Conservation (phyloP, 2,113 vertebrate species). For the Oxygymnocypris stewartii region DNA sequence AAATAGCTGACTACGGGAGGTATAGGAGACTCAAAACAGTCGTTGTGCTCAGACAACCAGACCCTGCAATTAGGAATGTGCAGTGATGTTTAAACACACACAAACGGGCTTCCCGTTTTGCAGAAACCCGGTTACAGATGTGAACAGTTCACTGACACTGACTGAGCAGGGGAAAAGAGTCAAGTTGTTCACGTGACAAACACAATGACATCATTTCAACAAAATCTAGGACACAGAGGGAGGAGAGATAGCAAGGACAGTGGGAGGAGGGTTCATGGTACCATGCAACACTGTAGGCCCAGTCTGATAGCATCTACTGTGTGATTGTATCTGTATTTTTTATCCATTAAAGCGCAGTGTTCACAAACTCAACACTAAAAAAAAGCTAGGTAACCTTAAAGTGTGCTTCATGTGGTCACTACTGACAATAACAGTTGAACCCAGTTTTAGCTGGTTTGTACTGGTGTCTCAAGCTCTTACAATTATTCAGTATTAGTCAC, state of each 20-base stretch:
- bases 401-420: neutral
- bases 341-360: conserved; percentile 5
- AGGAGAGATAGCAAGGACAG: conserved; percentile 51
- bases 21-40: neutral
- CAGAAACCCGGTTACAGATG: conserved; percentile 31
- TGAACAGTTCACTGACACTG: conserved; percentile 5
- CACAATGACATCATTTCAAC: conserved; percentile 72
- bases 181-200: conserved; percentile 67
- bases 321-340: conserved; percentile 43
- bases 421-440: neutral
- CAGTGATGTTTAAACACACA: conserved; percentile 14
- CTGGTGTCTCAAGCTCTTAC: neutral
- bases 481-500: neutral
- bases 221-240: conserved; percentile 74
- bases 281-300: conserved; percentile 41
- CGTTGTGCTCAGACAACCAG: conserved; percentile 13
- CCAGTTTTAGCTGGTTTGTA: neutral
- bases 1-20: conserved; percentile 12
- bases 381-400: neutral
- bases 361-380: neutral
- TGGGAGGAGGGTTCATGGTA: conserved; percentile 55
- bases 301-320: conserved; percentile 50
- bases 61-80: conserved; percentile 22
- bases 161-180: conserved; percentile 34
- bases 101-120: conserved; percentile 7